A percentile compares a stretch with the other conserved stretches of the same genome.
These are phyloP conservation scores for Hippocampus kuda DNA, from an alignment of 2,797 vertebrate species.

Conservation along the genomic window DNA sequence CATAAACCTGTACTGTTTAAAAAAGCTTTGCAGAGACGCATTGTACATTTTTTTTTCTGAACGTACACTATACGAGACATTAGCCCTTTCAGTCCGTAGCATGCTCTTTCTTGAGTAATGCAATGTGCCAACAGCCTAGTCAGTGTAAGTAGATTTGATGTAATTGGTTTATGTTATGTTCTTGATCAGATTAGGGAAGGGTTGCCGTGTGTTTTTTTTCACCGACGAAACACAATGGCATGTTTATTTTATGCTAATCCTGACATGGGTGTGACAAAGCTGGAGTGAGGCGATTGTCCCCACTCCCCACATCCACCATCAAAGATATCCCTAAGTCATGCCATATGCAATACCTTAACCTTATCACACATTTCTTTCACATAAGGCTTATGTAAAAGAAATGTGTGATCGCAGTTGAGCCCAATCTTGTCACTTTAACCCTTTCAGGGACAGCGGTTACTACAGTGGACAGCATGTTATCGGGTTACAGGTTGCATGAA, in stretches of 20 bases:
- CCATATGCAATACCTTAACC: not conserved
- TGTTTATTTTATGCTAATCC: slow-evolving; percentile 65
- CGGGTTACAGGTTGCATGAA: no score
- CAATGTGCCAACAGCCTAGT: slow-evolving; percentile 55
- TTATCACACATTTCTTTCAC: no score
- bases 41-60: not conserved
- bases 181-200: slow-evolving; percentile 65
- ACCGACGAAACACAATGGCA: slow-evolving; percentile 54
- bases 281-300: slow-evolving; percentile 14
- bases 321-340: not conserved
- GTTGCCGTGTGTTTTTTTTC: slow-evolving; percentile 50
- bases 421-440: not conserved
- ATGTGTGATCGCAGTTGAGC: not conserved
- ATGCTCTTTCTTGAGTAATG: slow-evolving; percentile 27
- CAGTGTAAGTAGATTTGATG: slow-evolving; percentile 70
- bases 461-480: no score
- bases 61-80: not conserved
- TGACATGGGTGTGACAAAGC: slow-evolving; percentile 36
- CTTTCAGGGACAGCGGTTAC: no score
- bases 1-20: slow-evolving; percentile 11
- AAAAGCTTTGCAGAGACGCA: slow-evolving; percentile 13
- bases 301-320: not conserved
- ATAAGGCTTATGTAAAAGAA: slow-evolving; percentile 6
- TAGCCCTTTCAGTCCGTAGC: not conserved
- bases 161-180: slow-evolving; percentile 66